Evolutionary conservation across 2,888 invertebrate species (phyloP), one percentile per base, ranked within the genome.

Genomic region (Drepanosiphum platanoidis): DNA sequence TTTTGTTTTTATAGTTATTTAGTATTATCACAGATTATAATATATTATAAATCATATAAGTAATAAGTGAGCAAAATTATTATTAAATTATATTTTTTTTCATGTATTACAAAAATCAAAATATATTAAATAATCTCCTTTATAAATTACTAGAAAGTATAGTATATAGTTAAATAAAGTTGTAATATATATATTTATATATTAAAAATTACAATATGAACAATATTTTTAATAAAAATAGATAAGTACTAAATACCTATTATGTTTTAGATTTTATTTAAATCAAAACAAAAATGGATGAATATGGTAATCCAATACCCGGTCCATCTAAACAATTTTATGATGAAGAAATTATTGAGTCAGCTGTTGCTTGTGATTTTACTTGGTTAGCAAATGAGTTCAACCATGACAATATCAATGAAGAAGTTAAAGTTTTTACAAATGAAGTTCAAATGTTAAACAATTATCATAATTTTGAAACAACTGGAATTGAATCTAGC

Each of bases 321-420:
- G 84, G 84, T 22, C 1, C 77, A n/a, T 84, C 84, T 27, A 77
- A 22, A 32, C 77, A 15, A 58, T 84, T 75, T 77, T n/a, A 32
- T 22, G 52, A 66, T 68, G 39, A 68, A 15, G 52, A 58, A 27
- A 52, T 36, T 52, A 52, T 39, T 13, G 52, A 68, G 34, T 18
- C 46, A 30, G n/a, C 32, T 30, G 27, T n/a, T 72, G n/a, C 3
- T 36, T 77, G 58, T 77, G 84, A 84, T 4, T 84, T 84, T 84
- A 8, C 9, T 30, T 84, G 84, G 84, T 58, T 84, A 15, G 84
- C 68, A 84, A 84, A 58, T 39, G 84, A 84, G 30, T 77, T 84
- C n/a, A 39, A 58, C 2, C 15, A 52, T 13, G 27, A 36, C 22
- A 52, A 75, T 70, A 8, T 11, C 5, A n/a, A 84, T 5, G 30